Conservation (phyloP, 2,888 invertebrate species). For the Xestobium rufovillosum region DNA sequence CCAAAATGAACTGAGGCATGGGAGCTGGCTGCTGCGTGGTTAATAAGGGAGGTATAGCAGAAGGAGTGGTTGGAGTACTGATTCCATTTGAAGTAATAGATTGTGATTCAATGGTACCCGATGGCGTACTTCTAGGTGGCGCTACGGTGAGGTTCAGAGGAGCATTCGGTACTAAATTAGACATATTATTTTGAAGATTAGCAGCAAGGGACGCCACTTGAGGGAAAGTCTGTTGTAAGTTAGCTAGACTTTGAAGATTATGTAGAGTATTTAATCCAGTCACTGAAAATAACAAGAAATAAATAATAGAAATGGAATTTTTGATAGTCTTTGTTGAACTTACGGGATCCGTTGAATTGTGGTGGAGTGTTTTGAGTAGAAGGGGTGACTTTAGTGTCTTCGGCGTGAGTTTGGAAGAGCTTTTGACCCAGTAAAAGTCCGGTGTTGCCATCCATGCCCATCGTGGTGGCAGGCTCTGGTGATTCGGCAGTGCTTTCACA, state of each 20-base stretch:
- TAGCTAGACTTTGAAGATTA: slow-evolving; percentile 74
- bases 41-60: slow-evolving; percentile 53
- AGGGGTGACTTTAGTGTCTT: slow-evolving; percentile 26
- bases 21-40: slow-evolving; percentile 55
- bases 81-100: neutral
- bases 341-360: slow-evolving; percentile 60
- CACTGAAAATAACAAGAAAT: slow-evolving; percentile 47
- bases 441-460: slow-evolving; percentile 42
- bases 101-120: no score
- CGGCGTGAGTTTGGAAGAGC: slow-evolving; percentile 29
- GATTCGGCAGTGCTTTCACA: slow-evolving; percentile 58
- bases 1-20: slow-evolving; percentile 87
- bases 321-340: slow-evolving; percentile 40
- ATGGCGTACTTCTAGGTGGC: slow-evolving; percentile 29
- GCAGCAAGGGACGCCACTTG: slow-evolving; percentile 54
- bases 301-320: slow-evolving; percentile 1
- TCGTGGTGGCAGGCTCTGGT: slow-evolving; percentile 48
- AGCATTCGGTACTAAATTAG: slow-evolving; percentile 59
- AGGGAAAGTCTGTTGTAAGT: slow-evolving; percentile 60
- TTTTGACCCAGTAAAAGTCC: slow-evolving; percentile 36
- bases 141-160: slow-evolving; percentile 78
- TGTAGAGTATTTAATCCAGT: slow-evolving; percentile 65
- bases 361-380: slow-evolving; percentile 43
- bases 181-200: slow-evolving; percentile 54
- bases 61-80: slow-evolving; percentile 9